Percentiles rank a stretch among this genome's conserved stretches.
Evolutionary conservation across 92 coral and sea anemone species (phyloP).

Genomic region (Epizoanthus fatuus): DNA sequence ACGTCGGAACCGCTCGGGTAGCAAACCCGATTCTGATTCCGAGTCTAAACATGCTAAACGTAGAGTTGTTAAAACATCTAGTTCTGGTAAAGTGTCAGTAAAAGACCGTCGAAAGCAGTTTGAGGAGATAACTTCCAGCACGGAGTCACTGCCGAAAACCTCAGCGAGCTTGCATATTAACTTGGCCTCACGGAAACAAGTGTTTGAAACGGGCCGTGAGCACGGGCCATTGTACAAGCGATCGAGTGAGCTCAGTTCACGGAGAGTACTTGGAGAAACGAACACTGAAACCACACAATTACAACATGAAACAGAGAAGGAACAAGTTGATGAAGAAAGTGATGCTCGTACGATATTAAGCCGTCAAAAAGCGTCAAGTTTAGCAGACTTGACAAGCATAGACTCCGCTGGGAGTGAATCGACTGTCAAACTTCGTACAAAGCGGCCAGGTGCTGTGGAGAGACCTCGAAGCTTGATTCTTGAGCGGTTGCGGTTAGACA

Average conservation of each 20-base stretch:
- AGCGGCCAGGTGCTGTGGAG: slow-evolving; percentile 50
- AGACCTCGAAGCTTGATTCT: slow-evolving; percentile 76
- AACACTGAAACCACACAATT: slow-evolving; percentile 38
- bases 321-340: slow-evolving; percentile 42
- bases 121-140: slow-evolving; percentile 49
- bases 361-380: slow-evolving; percentile 34
- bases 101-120: slow-evolving; percentile 87
- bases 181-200: slow-evolving; percentile 82
- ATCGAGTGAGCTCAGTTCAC: slow-evolving; percentile 61
- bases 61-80: slow-evolving; percentile 14
- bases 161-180: slow-evolving; percentile 43
- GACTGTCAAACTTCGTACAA: slow-evolving; percentile 28
- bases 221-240: slow-evolving; percentile 67
- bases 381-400: slow-evolving; percentile 27
- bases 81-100: slow-evolving; percentile 72
- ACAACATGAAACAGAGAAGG: slow-evolving; percentile 54
- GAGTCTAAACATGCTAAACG: slow-evolving; percentile 11
- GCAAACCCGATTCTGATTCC: slow-evolving; percentile 14
- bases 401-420: slow-evolving; percentile 21
- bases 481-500: slow-evolving; percentile 53
- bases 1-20: not conserved
- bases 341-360: not conserved
- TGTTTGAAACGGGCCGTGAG: slow-evolving; percentile 69
- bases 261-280: slow-evolving; percentile 54
- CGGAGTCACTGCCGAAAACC: slow-evolving; percentile 40